Evolutionary conservation across 2,888 invertebrate species (phyloP).

Genomic region (Yponomeuta sedellus): DNA sequence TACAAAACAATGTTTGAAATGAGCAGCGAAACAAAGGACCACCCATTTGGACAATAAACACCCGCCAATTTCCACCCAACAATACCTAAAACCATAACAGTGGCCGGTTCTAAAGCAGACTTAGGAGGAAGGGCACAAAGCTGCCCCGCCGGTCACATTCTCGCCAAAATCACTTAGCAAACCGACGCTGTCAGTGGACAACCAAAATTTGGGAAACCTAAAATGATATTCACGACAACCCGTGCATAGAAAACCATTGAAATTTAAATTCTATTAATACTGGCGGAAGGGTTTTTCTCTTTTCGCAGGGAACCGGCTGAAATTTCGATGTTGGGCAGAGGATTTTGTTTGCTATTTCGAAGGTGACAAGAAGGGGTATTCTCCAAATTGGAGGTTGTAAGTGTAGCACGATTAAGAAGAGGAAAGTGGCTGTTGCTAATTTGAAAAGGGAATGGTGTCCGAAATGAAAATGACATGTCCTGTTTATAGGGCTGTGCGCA

Average conservation of each 20-base stretch:
- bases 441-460: constrained; percentile 30
- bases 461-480: constrained; percentile 12
- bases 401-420: constrained; percentile 44
- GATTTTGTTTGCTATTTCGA: constrained; percentile 8
- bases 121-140: constrained; percentile 25
- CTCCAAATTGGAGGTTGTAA: constrained; percentile 24
- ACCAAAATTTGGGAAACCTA: constrained; percentile 39
- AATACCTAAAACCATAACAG: constrained; percentile 1
- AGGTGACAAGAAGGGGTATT: neutral
- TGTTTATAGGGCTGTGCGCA: neutral
- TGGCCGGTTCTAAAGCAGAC: neutral
- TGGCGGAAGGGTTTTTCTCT: constrained; percentile 1
- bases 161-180: constrained; percentile 51
- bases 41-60: neutral
- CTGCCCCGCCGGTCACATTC: constrained; percentile 31
- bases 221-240: constrained; percentile 35
- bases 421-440: constrained; percentile 60
- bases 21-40: neutral
- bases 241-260: constrained; percentile 21
- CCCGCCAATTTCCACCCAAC: constrained; percentile 21
- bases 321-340: neutral
- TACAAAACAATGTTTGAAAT: neutral
- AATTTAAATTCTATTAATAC: constrained; percentile 16
- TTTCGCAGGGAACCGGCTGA: neutral
- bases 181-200: constrained; percentile 44